A percentile compares a stretch with the other conserved stretches of the same genome.
phyloP scores from a whole-genome alignment of 37 sponge, comb jelly and placozoan species.

The Petrosia ficiformis region DNA sequence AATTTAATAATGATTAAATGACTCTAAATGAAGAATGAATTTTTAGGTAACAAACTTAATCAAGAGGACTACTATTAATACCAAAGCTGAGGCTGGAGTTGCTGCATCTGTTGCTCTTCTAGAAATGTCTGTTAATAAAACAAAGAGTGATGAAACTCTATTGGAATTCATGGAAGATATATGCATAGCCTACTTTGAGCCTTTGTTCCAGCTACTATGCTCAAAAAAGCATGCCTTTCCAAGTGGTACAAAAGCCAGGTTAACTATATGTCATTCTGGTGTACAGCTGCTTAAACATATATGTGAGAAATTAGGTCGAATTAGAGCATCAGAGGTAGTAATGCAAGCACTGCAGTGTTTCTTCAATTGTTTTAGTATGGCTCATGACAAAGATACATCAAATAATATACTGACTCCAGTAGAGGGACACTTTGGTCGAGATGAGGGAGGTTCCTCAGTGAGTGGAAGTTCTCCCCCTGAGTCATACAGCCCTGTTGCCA shows the following conservation, averaged over 20 bases:
- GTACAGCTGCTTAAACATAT: slow-evolving; percentile 45
- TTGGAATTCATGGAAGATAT: slow-evolving; percentile 10
- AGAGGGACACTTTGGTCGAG: slow-evolving; percentile 5
- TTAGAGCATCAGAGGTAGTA: slow-evolving; percentile 25
- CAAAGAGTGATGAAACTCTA: not conserved
- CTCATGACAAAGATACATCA: slow-evolving; percentile 2
- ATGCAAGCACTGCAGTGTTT: slow-evolving; percentile 29
- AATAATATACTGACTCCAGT: not conserved
- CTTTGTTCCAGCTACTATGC: slow-evolving; percentile 73
- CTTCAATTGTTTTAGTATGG: slow-evolving; percentile 48
- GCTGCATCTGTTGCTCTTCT: slow-evolving; percentile 58
- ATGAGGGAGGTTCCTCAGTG: not conserved
- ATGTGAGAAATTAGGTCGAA: slow-evolving; percentile 36
- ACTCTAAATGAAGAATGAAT: too few species aligned
- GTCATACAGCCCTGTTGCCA: not conserved
- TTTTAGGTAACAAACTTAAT: slow-evolving; percentile 32
- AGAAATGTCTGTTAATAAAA: slow-evolving; percentile 16
- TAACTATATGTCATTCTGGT: slow-evolving; percentile 51
- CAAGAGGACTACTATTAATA: slow-evolving; percentile 24
- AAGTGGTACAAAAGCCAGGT: slow-evolving; percentile 46
- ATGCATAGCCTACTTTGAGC: slow-evolving; percentile 47
- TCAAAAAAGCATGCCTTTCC: slow-evolving; percentile 61
- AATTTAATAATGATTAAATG: too few species aligned
- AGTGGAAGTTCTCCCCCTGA: not conserved
- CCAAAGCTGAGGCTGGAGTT: slow-evolving; percentile 52